phyloP scores from a whole-genome alignment of 1,140 invertebrate species.

The Diprion similis region DNA sequence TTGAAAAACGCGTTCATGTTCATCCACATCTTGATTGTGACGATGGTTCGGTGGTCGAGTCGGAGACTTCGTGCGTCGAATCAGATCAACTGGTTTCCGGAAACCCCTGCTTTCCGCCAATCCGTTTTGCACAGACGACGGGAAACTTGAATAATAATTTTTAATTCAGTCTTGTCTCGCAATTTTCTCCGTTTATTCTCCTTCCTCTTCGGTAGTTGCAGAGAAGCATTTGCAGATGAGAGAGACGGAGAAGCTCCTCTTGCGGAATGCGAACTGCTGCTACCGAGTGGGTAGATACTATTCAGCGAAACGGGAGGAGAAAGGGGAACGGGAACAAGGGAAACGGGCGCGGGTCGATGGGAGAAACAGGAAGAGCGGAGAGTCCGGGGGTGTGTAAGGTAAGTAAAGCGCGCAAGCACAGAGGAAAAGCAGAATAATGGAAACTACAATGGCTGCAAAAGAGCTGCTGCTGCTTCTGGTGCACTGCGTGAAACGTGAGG shows the following conservation, averaged over 20 bases:
- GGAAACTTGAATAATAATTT: too few species aligned
- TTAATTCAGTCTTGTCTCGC: too few species aligned
- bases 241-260: neutral
- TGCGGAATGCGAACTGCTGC: neutral
- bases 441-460: constrained; percentile 7
- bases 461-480: neutral
- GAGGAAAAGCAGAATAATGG: neutral
- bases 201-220: too few species aligned
- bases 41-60: too few species aligned
- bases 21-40: too few species aligned
- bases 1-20: too few species aligned
- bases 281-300: neutral
- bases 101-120: too few species aligned
- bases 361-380: neutral
- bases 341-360: neutral
- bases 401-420: neutral
- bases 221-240: neutral
- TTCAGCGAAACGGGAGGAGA: too few species aligned
- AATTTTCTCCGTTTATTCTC: too few species aligned
- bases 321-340: neutral
- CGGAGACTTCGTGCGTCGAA: too few species aligned
- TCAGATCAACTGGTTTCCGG: too few species aligned
- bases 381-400: neutral
- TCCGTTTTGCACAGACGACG: too few species aligned
- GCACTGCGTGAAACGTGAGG: neutral